A percentile compares a stretch with the other conserved stretches of the same genome.
Evolutionary conservation across 2,888 invertebrate genomes (phyloP).

Genomic region (Ormyrus labotus): DNA sequence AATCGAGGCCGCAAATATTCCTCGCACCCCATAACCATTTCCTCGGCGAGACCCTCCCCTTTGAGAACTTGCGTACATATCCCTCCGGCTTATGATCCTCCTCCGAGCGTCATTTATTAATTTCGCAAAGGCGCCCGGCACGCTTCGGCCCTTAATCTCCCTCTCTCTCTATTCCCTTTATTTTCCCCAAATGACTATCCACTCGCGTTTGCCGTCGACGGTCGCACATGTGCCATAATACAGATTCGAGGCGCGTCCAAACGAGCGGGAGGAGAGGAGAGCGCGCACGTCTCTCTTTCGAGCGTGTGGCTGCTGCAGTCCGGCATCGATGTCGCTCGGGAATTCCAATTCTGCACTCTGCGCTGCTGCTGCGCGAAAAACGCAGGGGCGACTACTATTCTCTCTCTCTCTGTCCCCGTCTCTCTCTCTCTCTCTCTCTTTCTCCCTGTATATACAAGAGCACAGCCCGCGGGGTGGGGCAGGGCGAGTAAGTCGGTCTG

Average conservation of each 20-base stretch:
- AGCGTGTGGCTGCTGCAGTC: slow-evolving; percentile 8
- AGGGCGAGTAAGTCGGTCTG: too few species aligned
- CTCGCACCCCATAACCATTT: slow-evolving; percentile 48
- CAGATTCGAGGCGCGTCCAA: too few species aligned
- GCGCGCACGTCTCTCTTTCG: too few species aligned
- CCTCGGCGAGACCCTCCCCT: background rate
- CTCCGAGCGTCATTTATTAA: slow-evolving; percentile 39
- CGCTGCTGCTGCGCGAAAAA: slow-evolving; percentile 22
- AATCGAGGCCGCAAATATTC: slow-evolving; percentile 39
- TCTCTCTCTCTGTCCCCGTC: too few species aligned
- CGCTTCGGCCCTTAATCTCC: background rate
- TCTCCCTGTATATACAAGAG: too few species aligned
- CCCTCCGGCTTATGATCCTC: slow-evolving; percentile 1
- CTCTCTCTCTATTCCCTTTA: background rate
- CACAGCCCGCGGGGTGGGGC: too few species aligned
- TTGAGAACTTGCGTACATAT: too few species aligned
- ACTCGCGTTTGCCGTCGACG: background rate
- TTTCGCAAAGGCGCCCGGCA: slow-evolving; percentile 27
- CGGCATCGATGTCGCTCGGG: slow-evolving; percentile 68
- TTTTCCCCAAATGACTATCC: slow-evolving; percentile 13
- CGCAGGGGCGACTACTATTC: background rate
- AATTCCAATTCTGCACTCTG: slow-evolving; percentile 56
- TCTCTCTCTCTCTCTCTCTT: too few species aligned
- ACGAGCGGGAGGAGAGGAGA: too few species aligned
- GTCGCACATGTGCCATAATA: slow-evolving; percentile 4